These are phyloP conservation scores for Vireo griseus DNA, from an alignment of 2,797 vertebrate genomes.

Conservation along the genomic window DNA sequence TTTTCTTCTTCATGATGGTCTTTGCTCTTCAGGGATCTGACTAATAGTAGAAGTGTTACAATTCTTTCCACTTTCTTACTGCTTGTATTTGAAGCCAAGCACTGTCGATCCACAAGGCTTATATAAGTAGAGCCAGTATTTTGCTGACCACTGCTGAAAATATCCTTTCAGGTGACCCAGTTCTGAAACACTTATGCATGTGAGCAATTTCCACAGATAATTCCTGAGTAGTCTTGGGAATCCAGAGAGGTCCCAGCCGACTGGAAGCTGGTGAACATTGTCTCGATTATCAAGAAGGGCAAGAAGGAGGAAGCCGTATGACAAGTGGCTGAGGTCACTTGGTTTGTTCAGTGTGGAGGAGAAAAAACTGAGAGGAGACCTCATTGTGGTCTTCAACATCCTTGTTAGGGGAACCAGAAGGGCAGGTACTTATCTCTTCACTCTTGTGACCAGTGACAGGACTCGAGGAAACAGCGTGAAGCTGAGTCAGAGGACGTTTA, in stretches of 20 bases:
- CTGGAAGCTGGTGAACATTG: background rate
- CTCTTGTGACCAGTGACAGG: background rate
- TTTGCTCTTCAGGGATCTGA: constrained; percentile 6
- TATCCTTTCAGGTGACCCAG: background rate
- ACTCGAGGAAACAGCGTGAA: background rate
- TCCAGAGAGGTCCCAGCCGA: accelerated
- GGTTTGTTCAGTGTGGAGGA: background rate
- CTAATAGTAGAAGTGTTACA: background rate
- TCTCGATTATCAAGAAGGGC: background rate
- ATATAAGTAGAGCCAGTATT: background rate
- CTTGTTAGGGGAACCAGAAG: background rate
- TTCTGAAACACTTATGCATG: background rate
- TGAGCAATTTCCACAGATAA: background rate
- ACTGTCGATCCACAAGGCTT: background rate
- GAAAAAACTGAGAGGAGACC: background rate
- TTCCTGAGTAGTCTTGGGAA: background rate
- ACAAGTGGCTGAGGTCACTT: background rate
- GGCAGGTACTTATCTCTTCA: background rate
- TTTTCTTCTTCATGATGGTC: background rate
- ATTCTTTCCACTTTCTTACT: constrained; percentile 3
- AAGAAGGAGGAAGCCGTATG: accelerated
- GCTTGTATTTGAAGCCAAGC: background rate
- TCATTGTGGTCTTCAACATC: background rate
- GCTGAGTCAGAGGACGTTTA: background rate
- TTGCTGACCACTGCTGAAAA: background rate